Evolutionary conservation across 2,888 invertebrate species (phyloP).

Genomic region (Scaptomyza caliginosa): DNA sequence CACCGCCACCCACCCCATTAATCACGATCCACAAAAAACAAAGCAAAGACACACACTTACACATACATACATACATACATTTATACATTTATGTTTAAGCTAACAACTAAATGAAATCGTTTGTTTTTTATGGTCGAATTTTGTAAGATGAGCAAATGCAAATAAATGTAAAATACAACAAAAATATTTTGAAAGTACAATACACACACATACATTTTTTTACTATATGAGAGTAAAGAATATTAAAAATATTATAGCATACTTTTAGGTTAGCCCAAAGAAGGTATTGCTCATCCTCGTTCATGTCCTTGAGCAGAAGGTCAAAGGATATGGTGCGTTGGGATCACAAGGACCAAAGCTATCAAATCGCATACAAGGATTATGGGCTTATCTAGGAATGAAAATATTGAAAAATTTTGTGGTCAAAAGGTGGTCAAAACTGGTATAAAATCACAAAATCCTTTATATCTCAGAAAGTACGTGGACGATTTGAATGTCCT

Average conservation of each 20-base stretch:
- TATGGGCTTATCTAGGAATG: background rate
- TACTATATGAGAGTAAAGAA: too few species aligned
- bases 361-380: background rate
- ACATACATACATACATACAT: slow-evolving; percentile 8
- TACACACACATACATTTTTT: background rate
- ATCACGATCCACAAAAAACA: background rate
- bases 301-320: background rate
- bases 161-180: slow-evolving; percentile 43
- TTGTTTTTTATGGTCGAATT: slow-evolving; percentile 59
- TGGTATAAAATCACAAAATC: background rate
- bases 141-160: slow-evolving; percentile 47
- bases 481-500: background rate
- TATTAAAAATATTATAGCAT: background rate
- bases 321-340: background rate
- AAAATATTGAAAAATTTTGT: too few species aligned
- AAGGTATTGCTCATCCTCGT: background rate
- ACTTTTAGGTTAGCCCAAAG: background rate
- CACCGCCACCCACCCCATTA: background rate
- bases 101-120: slow-evolving; percentile 25
- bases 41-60: slow-evolving; percentile 2
- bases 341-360: too few species aligned
- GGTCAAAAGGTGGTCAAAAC: background rate
- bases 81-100: slow-evolving; percentile 36
- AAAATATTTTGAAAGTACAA: slow-evolving; percentile 71
- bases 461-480: background rate